Evolutionary conservation across 30 jellyfish, hydroid and myxozoan genomes (phyloP).

Genomic region (Phacellophora camtschatica): DNA sequence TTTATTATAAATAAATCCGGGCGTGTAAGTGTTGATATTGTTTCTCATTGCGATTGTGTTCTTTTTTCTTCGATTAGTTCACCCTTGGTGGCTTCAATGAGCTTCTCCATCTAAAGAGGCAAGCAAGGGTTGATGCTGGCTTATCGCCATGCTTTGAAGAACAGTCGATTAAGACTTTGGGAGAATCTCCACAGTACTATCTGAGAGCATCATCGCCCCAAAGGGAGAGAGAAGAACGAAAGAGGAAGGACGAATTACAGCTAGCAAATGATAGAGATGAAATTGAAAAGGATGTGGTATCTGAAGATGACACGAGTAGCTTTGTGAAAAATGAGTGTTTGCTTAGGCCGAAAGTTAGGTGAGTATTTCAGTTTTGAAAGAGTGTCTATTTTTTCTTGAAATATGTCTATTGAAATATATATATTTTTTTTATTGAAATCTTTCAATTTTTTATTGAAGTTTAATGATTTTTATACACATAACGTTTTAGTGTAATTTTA

Average conservation of each 20-base stretch:
- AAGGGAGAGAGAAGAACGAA: conserved; percentile 52
- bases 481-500: too few species aligned
- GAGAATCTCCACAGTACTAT: conserved; percentile 64
- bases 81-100: conserved; percentile 97
- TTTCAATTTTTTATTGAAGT: too few species aligned
- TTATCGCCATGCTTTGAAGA: conserved; percentile 90
- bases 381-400: too few species aligned
- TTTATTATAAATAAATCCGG: too few species aligned
- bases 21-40: too few species aligned
- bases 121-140: conserved; percentile 81
- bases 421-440: too few species aligned
- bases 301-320: conserved; percentile 77
- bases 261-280: conserved; percentile 64
- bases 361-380: background rate
- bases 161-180: conserved; percentile 51
- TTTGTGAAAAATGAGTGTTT: conserved; percentile 53
- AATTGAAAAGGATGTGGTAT: conserved; percentile 38
- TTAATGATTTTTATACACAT: too few species aligned
- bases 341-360: conserved; percentile 98
- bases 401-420: too few species aligned
- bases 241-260: conserved; percentile 49
- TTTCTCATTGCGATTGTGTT: too few species aligned
- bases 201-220: conserved; percentile 94
- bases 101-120: conserved; percentile 56
- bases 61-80: too few species aligned